Evolutionary conservation across 2,888 invertebrate species (phyloP).

Genomic region (Amaurobius ferox): DNA sequence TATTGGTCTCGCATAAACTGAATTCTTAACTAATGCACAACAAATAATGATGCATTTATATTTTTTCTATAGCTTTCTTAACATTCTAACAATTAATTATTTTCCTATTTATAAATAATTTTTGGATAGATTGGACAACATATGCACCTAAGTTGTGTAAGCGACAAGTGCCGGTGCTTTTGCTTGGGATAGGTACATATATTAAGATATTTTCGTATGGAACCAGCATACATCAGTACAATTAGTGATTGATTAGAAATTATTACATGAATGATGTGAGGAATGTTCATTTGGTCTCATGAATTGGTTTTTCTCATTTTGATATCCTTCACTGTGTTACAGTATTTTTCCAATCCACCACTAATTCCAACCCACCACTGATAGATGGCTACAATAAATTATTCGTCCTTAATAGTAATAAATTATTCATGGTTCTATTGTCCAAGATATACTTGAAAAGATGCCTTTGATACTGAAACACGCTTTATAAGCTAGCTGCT

Average conservation of each 20-base stretch:
- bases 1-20: too few species aligned
- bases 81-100: too few species aligned
- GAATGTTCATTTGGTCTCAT: conserved; percentile 9
- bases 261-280: neutral
- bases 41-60: too few species aligned
- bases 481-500: neutral
- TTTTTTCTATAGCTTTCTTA: too few species aligned
- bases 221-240: conserved; percentile 1
- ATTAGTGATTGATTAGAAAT: too few species aligned
- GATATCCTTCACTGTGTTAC: neutral
- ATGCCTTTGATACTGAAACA: neutral
- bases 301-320: neutral
- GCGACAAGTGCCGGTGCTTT: neutral
- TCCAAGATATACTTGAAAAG: neutral
- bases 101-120: neutral
- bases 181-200: neutral
- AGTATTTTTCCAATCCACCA: conserved; percentile 15
- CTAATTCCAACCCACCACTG: too few species aligned
- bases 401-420: neutral
- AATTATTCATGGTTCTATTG: neutral
- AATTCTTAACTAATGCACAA: too few species aligned
- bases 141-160: neutral
- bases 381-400: conserved; percentile 1
- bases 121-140: neutral
- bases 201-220: conserved; percentile 3